Evolutionary conservation across 2,888 invertebrate genomes (phyloP).

Genomic region (Idaea dimidiata): DNA sequence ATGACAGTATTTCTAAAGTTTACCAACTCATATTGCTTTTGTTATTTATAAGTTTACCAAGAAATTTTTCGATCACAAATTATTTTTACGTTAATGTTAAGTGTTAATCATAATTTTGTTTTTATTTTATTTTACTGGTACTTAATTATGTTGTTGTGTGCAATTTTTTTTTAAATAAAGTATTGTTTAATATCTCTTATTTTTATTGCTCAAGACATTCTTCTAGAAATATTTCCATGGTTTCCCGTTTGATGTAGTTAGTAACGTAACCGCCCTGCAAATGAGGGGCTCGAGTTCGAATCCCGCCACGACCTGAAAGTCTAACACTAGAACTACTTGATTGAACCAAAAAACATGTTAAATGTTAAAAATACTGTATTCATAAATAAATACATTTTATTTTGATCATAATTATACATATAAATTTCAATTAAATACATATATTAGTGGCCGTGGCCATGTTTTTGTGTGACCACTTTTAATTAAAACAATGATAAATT

Average conservation of each 20-base stretch:
- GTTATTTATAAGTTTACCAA: constrained; percentile 33
- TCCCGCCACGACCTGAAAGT: no score
- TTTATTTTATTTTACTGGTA: constrained; percentile 24
- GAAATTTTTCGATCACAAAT: constrained; percentile 38
- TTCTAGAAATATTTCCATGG: no score
- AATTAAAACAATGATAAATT: neutral
- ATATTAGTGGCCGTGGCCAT: neutral
- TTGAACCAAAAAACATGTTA: no score
- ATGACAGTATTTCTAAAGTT: constrained; percentile 50
- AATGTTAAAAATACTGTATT: neutral
- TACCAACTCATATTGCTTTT: constrained; percentile 27
- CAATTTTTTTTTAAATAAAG: constrained; percentile 38
- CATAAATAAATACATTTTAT: neutral
- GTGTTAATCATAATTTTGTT: constrained; percentile 34
- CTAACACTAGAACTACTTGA: no score
- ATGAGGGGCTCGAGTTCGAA: no score
- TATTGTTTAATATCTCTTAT: constrained; percentile 17
- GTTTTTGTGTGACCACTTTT: neutral
- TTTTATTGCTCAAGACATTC: neutral
- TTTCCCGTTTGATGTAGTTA: no score
- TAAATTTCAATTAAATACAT: neutral
- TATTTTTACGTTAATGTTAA: constrained; percentile 29
- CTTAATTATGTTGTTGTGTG: constrained; percentile 38
- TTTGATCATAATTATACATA: neutral
- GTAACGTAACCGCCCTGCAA: no score